Percentiles rank a stretch among this genome's conserved stretches.
phyloP scores from a whole-genome alignment of 2,888 invertebrate species.

The Glyphotaelius pellucidus region DNA sequence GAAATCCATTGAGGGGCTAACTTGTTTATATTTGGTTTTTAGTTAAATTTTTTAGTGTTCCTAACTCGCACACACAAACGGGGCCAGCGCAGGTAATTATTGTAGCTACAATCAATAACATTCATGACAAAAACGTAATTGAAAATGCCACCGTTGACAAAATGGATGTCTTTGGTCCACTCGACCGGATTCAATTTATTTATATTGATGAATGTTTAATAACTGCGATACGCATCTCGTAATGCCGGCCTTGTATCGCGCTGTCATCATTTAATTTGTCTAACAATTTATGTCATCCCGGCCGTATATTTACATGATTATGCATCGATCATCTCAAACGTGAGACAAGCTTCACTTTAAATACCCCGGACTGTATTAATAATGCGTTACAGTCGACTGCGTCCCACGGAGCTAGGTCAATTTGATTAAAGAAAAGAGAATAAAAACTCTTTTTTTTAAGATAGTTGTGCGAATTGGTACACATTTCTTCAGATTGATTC shows the following conservation, averaged over 20 bases:
- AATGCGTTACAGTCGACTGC: not conserved
- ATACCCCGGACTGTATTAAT: not conserved
- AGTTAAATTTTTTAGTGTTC: not conserved
- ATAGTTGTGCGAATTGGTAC: too few species aligned
- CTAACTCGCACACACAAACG: not conserved
- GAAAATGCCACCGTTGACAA: slow-evolving; percentile 54
- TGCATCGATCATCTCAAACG: slow-evolving; percentile 36
- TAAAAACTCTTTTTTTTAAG: too few species aligned
- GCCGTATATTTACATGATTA: not conserved
- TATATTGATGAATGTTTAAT: slow-evolving; percentile 42
- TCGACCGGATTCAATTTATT: slow-evolving; percentile 37
- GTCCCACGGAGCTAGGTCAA: not conserved
- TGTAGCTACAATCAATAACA: slow-evolving; percentile 41
- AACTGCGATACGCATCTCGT: slow-evolving; percentile 21
- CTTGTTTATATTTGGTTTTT: not conserved
- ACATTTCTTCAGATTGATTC: too few species aligned
- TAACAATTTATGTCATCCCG: slow-evolving; percentile 16
- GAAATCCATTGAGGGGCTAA: too few species aligned
- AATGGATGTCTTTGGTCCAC: slow-evolving; percentile 47
- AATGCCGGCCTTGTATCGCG: not conserved
- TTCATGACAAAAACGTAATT: slow-evolving; percentile 51
- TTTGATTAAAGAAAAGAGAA: not conserved
- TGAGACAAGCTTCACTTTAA: slow-evolving; percentile 1
- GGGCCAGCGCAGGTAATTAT: slow-evolving; percentile 12
- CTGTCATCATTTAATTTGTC: slow-evolving; percentile 51